Conservation (phyloP, 2,113 vertebrate species). For the Gadus macrocephalus region DNA sequence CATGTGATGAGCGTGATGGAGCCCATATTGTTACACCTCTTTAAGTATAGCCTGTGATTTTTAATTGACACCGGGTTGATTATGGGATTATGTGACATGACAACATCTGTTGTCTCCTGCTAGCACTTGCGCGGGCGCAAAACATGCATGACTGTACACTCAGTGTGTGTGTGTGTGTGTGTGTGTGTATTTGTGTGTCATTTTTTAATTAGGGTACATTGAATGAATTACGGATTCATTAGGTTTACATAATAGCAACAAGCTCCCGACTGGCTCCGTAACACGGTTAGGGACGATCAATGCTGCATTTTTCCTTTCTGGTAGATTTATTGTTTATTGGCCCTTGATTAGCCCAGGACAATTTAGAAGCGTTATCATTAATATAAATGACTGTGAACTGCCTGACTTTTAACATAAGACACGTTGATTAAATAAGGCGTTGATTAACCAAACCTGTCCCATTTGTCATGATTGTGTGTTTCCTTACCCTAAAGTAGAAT, state of each 20-base stretch:
- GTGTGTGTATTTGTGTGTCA: constrained; percentile 6
- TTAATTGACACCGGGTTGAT: constrained; percentile 48
- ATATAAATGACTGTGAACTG: constrained; percentile 37
- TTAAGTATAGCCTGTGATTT: constrained; percentile 37
- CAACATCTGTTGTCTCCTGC: constrained; percentile 47
- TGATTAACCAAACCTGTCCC: constrained; percentile 34
- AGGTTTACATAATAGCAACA: constrained; percentile 58
- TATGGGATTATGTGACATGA: constrained; percentile 34
- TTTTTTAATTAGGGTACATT: constrained; percentile 62
- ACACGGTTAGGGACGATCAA: constrained; percentile 45
- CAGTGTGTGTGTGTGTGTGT: constrained; percentile 9
- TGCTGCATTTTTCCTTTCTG: constrained; percentile 49
- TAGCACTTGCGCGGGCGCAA: constrained; percentile 29
- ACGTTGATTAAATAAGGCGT: constrained; percentile 39
- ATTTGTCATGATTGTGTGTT: constrained; percentile 29
- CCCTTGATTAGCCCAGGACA: constrained; percentile 39
- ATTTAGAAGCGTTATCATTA: constrained; percentile 45
- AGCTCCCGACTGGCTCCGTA: constrained; percentile 55
- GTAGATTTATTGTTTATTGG: constrained; percentile 27
- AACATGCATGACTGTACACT: constrained; percentile 45
- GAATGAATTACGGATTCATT: constrained; percentile 57
- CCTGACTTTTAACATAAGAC: constrained; percentile 37
- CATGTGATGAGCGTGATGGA: neutral
- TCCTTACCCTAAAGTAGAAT: constrained; percentile 26
- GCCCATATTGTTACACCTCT: constrained; percentile 23